Evolutionary conservation across 2,797 vertebrate species (phyloP), one percentile per base, ranked within the genome.

Genomic region (Huso huso): DNA sequence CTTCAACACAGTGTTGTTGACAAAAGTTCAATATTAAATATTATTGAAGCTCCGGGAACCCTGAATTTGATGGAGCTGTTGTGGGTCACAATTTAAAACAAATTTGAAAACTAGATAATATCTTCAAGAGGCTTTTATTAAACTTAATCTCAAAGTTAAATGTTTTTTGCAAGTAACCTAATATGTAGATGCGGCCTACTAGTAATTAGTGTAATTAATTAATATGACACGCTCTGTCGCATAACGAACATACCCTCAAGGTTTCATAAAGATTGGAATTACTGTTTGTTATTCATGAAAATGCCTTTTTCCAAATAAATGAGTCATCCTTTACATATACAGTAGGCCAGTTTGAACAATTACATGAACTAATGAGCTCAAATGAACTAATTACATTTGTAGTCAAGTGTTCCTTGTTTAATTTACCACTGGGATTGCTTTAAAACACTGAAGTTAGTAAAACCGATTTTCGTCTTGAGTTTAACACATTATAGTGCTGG

Each of bases 141-240:
- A 67, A 63, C 48, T 49, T 63, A 53, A 63, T 53, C 62, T 62
- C 37, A 49, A 67, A 63, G 67, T 58, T 49, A 68, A 63, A 62
- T 57, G 61, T 68, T 57, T 64, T 63, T 68, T 68, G 8, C 61
- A 51, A 51, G 51, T 63, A 68, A 61, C 63, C 37, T 63, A 57
- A 63, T 63, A 68, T 58, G 67, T 61, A 63, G 67, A 68, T 68
- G 61, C 63, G 13, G 55, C 53, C 61, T 63, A 68, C 63, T 63
- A 58, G 61, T 58, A 68, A 68, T 68, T 68, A 63, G 51, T 68
- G 9, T 23, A 63, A 68, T 68, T 68, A 68, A 68, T 68, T 68
- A 68, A 61, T 13, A 58, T 37, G 61, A 57, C 55, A 49, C 51
- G 48, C 67, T 68, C 49, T 48, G 52, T 51, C 58, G 67, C 67